Base-by-base conservation (phyloP, 37 sponge, comb jelly and placozoan species). In the Tethya wilhelma region DNA sequence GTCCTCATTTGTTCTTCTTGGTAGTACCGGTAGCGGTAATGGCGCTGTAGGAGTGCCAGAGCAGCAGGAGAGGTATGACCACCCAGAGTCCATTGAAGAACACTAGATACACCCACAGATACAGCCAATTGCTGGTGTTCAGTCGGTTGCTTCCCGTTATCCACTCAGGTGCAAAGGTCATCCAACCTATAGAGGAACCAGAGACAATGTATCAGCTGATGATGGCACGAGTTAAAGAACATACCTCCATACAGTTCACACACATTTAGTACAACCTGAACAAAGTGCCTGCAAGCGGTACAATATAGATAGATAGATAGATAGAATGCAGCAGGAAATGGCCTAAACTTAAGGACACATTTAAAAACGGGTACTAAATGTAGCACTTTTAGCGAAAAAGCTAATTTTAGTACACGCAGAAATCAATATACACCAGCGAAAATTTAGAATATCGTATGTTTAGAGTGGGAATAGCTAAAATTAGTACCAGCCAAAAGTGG, bases 161-260 rank as follows among this genome's bases (percentile, higher is more conserved):
- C 93, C 93, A 92, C 71, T 92, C 93, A 1, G 93, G 93, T 29
- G 74, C 49, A 56, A 92, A 92, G 4, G 93, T 92, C 85, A 92
- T 89, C 93, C 93, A 92, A 4, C 90, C 90, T 89, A 44, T 17
- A 60, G 25, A 60, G 6, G 14, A 49, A 49, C 53, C 9, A 60
- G 28, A 12, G 22, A n/a, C 25, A 60, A 60, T 60, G 25, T 60
- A 17, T 26, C 6, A 12, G 28, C 22, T 12, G 63, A 60, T 60
- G 7, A 60, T 7, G 20, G 53, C 9, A 14, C 14, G 14, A 19
- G 43, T 28, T 20, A 8, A 62, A 5, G 7, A 2, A 59, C 65
- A 28, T 71, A 87, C 93, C 93, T 86, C 93, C 93, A 64, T 92
- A 92, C 20, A 92, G 77, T 49, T 92, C 93, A 83, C 93, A 92